Evolutionary conservation across 2,797 vertebrate species (phyloP), one percentile per base, ranked within the genome.

Genomic region (Acanthiza pusilla): DNA sequence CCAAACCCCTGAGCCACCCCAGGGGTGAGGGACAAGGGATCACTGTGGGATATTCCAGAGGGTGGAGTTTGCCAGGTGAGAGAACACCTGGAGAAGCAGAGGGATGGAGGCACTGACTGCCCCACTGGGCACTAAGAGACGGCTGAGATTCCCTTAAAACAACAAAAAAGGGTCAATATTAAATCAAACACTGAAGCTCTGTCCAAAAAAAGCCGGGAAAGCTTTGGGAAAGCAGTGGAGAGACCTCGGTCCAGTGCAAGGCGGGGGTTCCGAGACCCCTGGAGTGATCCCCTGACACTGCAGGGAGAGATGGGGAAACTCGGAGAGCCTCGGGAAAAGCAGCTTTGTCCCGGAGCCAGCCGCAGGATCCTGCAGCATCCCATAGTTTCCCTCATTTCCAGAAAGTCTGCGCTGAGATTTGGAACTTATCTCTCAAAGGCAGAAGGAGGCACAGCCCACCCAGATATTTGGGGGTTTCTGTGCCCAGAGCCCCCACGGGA

Each of bases 291-390:
- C 11, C 20, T 1, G 1, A 48, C 53, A 26, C 48, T 2, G 2
- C 22, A 25, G 60, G 22, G 42, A 65, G 29, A 16, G 20, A 22
- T 8, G 5, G 40, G 17, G 21, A 26, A 23, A 30, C 32, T 16
- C 5, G 0, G 20, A 30, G 26, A 32, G 7, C 14, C 10, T 16
- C 2, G 0, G 17, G n/a, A 55, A 23, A 29, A 20, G 20, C 1
- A 0, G 6, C 0, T 43, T 7, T 47, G 32, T 20, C 58, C 42
- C 0, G 0, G 20, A 51, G 48, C 21, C 43, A 32, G 30, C 21
- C 1, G 6, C 2, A 7, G 48, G 8, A 43, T 5, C 27, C 36
- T 16, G 53, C 34, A 20, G 57, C 25, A 5, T 6, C 2, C 1
- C 23, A 7, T 5, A 7, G 14, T 7, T 4, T 0, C 36, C 15